Conservation (phyloP, 2,113 vertebrate genomes). For the Gymnorhina tibicen region DNA sequence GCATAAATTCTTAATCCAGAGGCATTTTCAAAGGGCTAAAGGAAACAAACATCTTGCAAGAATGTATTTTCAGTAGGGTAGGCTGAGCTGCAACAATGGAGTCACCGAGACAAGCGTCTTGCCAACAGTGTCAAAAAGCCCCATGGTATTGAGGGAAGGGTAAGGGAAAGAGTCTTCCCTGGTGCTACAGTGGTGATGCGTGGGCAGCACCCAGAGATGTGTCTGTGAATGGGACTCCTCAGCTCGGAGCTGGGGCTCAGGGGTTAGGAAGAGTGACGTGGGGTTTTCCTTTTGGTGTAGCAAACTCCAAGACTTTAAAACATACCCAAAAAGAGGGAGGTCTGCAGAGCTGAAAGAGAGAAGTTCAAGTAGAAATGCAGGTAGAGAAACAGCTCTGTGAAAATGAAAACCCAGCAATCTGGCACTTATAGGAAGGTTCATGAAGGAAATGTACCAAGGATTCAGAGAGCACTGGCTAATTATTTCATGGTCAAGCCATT, state of each 20-base stretch:
- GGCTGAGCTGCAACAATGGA: not conserved
- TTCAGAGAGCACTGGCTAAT: not conserved
- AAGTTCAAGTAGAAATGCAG: not conserved
- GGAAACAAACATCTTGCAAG: constrained; percentile 39
- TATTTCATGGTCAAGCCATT: not conserved
- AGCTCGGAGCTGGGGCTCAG: not conserved
- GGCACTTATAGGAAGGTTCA: not conserved
- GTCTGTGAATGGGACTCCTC: not conserved
- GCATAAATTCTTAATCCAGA: constrained; percentile 25
- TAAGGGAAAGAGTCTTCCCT: not conserved
- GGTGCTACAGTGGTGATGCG: not conserved
- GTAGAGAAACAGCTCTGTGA: not conserved
- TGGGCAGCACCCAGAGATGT: not conserved
- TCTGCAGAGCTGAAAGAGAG: not conserved
- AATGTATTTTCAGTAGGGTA: not conserved
- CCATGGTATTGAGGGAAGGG: fast-evolving
- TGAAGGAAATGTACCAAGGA: not conserved
- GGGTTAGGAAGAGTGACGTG: not conserved
- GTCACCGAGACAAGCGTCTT: constrained; percentile 31
- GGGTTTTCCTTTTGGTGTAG: not conserved
- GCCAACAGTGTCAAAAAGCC: not conserved
- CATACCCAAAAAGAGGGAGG: not conserved
- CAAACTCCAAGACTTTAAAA: not conserved
- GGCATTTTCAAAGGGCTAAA: constrained; percentile 31
- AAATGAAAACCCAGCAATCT: not conserved